Conservation (phyloP, 1,140 invertebrate genomes). For the Cyphomyrmex costatus region DNA sequence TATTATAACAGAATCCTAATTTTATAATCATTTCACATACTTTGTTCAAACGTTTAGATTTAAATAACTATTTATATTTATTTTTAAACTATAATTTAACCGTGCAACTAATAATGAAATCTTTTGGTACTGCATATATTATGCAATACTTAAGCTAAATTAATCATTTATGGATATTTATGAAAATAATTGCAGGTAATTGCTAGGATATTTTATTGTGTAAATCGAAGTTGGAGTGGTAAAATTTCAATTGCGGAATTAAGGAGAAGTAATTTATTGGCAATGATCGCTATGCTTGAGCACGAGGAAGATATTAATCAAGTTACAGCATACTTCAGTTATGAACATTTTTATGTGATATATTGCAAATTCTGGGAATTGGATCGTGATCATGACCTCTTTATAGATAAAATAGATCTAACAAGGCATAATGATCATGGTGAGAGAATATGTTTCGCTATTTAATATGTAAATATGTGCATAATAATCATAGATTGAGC, state of each 20-base stretch:
- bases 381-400: slow-evolving; percentile 99
- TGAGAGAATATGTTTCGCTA: slow-evolving; percentile 80
- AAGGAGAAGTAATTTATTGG: slow-evolving; percentile 95
- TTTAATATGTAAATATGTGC: neutral
- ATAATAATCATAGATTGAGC: neutral
- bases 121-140: neutral
- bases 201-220: slow-evolving; percentile 99
- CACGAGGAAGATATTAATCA: slow-evolving; percentile 99
- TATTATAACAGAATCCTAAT: neutral
- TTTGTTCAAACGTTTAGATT: neutral
- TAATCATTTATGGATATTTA: neutral
- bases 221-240: slow-evolving; percentile 99
- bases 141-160: too few relatives aligned
- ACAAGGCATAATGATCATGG: slow-evolving; percentile 98
- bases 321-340: slow-evolving; percentile 99
- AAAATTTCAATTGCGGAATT: slow-evolving; percentile 96
- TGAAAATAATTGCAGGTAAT: slow-evolving; percentile 90
- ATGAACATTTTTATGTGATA: slow-evolving; percentile 99
- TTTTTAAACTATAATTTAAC: neutral
- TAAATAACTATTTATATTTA: neutral
- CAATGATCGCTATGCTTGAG: slow-evolving; percentile 92
- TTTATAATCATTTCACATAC: neutral
- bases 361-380: slow-evolving; percentile 99
- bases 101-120: neutral
- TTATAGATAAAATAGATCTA: slow-evolving; percentile 97